Evolutionary conservation across 1,140 invertebrate genomes (phyloP), one percentile per base, ranked within the genome.

Genomic region (Pseudomyrmex dendroicus): DNA sequence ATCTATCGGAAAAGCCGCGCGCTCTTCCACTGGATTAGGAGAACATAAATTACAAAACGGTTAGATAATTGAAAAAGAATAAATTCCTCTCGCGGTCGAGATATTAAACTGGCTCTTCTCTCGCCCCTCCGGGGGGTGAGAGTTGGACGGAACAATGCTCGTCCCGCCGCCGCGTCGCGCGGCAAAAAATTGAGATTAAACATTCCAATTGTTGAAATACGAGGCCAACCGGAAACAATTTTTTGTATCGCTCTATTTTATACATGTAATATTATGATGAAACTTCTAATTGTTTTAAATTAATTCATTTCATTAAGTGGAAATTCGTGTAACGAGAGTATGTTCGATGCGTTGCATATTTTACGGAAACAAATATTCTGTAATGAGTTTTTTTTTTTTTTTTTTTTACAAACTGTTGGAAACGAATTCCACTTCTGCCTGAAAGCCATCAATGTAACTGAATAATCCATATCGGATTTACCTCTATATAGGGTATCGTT

Each of bases 41-140:
- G 76, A 59, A 61, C 10, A 50, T 70, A 80, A 70, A 80, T 72
- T 59, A 59, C 54, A 7, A 35, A 50, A 35, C 76, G 3, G 54
- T 59, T 80, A 72, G 35, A 72, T 80, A 70, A 80, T 80, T 61
- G 66, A 72, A 70, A 59, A 80, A 70, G 15, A 59, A 70, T 59
- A 59, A 80, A 46, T 59, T 61, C 1, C 35, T 35, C 5, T 7
- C 12, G 67, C n/a, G 22, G 54, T 70, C n/a, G 44, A 1, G 20
- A 44, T 70, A 70, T 72, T 61, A 50, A 70, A 59, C 15, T n/a
- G 48, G n/a, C 44, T 54, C 35, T 35, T 7, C 5, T 35, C 35
- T 35, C 3, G 25, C 22, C 22, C 22, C 2, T 25, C 22, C 35
- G 35, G 35, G 35, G 48, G 2, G 54, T 70, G 17, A 15, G 8